Percentiles rank a stretch among this genome's conserved stretches.
Evolutionary conservation across 1,140 invertebrate genomes (phyloP).

Genomic region (Meloidogyne exigua): DNA sequence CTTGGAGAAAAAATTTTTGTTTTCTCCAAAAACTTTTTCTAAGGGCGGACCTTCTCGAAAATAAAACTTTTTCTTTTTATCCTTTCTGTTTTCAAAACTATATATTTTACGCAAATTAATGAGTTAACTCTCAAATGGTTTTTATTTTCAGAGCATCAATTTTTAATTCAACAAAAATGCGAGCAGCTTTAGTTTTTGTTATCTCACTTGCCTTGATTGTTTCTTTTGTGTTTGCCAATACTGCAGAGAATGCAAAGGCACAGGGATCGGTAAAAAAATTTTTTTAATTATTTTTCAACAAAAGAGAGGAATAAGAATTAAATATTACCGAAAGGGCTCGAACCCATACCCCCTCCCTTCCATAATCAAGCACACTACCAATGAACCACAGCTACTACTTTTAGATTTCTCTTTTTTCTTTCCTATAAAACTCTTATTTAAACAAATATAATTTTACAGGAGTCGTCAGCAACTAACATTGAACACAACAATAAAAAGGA

Average conservation of each 20-base stretch:
- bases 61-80: not conserved
- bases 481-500: not conserved
- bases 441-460: not conserved
- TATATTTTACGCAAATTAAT: slow-evolving; percentile 4
- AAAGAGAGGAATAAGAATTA: too few relatives aligned
- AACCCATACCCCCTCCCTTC: too few relatives aligned
- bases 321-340: too few relatives aligned
- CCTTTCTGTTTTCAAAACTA: slow-evolving; percentile 9
- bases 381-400: too few relatives aligned
- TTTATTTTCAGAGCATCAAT: slow-evolving; percentile 17
- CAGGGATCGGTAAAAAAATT: not conserved
- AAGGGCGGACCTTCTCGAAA: not conserved
- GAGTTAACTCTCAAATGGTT: not conserved
- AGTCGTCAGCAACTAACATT: not conserved
- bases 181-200: not conserved
- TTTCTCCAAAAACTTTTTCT: not conserved
- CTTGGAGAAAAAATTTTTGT: not conserved
- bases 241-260: slow-evolving; percentile 15
- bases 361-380: too few relatives aligned
- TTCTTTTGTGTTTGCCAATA: slow-evolving; percentile 12
- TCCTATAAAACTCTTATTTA: too few relatives aligned
- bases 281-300: too few relatives aligned
- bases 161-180: slow-evolving; percentile 20
- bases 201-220: slow-evolving; percentile 13
- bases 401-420: too few relatives aligned